Conservation (phyloP, 1,140 invertebrate genomes). For the Battus philenor region DNA sequence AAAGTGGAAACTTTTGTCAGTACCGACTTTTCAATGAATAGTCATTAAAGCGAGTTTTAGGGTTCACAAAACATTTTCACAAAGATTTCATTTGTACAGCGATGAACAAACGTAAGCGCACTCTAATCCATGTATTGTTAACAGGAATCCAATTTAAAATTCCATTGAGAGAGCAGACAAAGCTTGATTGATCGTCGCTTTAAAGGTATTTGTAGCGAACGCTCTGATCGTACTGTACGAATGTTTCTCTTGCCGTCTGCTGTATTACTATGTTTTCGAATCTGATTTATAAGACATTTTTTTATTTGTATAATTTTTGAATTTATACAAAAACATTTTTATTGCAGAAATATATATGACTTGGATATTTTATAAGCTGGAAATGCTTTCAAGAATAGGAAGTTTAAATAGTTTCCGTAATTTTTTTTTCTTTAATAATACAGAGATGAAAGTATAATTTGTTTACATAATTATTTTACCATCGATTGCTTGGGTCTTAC, state of each 20-base stretch:
- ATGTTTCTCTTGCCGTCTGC: neutral
- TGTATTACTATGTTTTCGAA: neutral
- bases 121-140: constrained; percentile 67
- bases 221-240: constrained; percentile 11
- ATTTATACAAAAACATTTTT: neutral
- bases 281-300: neutral
- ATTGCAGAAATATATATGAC: neutral
- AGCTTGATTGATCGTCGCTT: constrained; percentile 65
- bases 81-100: constrained; percentile 22
- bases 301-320: neutral
- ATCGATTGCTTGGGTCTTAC: too few species aligned
- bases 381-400: too few species aligned
- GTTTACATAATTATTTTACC: too few species aligned
- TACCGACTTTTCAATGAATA: constrained; percentile 24
- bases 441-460: too few species aligned
- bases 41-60: constrained; percentile 10
- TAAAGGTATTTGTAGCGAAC: constrained; percentile 39
- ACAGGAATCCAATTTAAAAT: constrained; percentile 69
- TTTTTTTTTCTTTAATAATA: too few species aligned
- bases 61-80: neutral
- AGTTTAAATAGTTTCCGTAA: too few species aligned
- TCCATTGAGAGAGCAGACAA: constrained; percentile 52
- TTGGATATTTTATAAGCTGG: too few species aligned
- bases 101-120: constrained; percentile 41
- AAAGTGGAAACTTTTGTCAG: neutral